Conservation (phyloP, 2,113 vertebrate species). For the Cynocephalus volans region DNA sequence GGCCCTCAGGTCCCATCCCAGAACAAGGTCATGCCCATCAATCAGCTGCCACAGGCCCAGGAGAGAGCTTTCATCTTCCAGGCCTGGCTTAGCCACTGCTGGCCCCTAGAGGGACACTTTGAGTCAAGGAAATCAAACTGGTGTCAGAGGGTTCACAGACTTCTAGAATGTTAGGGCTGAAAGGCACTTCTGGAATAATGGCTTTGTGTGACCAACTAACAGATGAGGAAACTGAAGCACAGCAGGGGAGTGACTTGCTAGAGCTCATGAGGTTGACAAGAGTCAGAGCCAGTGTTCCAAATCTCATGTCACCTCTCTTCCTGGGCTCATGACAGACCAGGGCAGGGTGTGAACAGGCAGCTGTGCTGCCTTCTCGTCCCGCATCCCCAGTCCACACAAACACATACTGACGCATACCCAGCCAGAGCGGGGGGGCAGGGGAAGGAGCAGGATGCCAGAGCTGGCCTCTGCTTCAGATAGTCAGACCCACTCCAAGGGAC, state of each 20-base stretch:
- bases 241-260: not conserved
- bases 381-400: not conserved
- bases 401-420: not conserved
- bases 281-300: not conserved
- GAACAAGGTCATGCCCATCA: conserved; percentile 17
- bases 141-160: not conserved
- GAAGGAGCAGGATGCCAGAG: not conserved
- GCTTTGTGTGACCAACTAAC: not conserved
- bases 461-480: not conserved
- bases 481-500: not conserved
- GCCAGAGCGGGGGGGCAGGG: not conserved
- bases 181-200: not conserved
- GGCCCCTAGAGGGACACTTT: not conserved
- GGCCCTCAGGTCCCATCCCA: not conserved
- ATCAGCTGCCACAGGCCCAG: not conserved
- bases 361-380: not conserved
- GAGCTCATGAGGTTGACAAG: not conserved
- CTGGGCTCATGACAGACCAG: not conserved
- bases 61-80: not conserved
- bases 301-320: not conserved
- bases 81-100: not conserved
- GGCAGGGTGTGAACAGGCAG: not conserved
- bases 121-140: conserved; percentile 52
- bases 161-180: not conserved
- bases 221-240: not conserved